Conservation (phyloP, 1,140 invertebrate species). For the Dermatophagoides farinae region DNA sequence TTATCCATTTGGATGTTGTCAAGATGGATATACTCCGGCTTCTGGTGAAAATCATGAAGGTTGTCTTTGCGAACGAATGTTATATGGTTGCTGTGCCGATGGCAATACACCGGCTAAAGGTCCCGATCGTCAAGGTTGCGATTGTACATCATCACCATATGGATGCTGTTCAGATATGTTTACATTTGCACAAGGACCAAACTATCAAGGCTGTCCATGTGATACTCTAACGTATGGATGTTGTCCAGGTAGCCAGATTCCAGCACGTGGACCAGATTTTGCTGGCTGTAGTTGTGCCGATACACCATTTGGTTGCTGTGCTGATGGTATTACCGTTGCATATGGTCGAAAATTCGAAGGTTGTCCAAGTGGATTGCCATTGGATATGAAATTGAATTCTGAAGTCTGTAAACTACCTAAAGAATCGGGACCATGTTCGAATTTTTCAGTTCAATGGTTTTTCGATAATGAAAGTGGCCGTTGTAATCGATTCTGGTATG, state of each 20-base stretch:
- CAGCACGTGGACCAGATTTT: conserved; percentile 51
- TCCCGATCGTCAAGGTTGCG: conserved; percentile 27
- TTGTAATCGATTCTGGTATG: conserved; percentile 83
- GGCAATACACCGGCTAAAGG: conserved; percentile 51
- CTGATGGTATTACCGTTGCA: conserved; percentile 60
- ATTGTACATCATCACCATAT: conserved; percentile 28
- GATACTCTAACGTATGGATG: conserved; percentile 32
- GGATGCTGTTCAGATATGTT: conserved; percentile 56
- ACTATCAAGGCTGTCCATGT: conserved; percentile 22
- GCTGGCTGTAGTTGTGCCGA: conserved; percentile 37
- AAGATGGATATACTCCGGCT: conserved; percentile 45
- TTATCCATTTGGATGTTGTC: conserved; percentile 58
- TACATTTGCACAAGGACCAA: conserved; percentile 35
- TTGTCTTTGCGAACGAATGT: conserved; percentile 52
- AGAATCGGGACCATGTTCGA: conserved; percentile 52
- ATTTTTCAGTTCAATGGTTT: conserved; percentile 57
- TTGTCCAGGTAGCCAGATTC: conserved; percentile 59
- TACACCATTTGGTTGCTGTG: conserved; percentile 48
- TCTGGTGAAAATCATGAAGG: conserved; percentile 41
- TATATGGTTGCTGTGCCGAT: conserved; percentile 68
- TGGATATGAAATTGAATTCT: conserved; percentile 22
- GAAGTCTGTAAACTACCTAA: conserved; percentile 47
- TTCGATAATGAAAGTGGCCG: conserved; percentile 68
- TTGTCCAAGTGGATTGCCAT: conserved; percentile 15
- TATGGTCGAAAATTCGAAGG: conserved; percentile 35